Evolutionary conservation across 1,140 invertebrate genomes (phyloP).

Genomic region (Papilio helenus): DNA sequence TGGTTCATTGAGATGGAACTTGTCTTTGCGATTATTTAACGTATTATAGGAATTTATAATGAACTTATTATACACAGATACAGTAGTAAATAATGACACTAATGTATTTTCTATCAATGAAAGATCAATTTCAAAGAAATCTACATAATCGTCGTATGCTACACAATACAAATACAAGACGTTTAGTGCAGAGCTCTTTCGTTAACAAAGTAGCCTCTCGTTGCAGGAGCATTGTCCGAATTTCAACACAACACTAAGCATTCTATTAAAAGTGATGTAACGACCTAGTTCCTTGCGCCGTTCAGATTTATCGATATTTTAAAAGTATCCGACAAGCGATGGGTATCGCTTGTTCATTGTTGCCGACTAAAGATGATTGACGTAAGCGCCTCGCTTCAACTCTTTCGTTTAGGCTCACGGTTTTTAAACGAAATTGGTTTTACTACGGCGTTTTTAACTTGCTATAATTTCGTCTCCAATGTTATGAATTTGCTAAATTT

Average conservation of each 20-base stretch:
- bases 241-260: slow-evolving; percentile 34
- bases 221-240: slow-evolving; percentile 26
- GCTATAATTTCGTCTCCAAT: not conserved
- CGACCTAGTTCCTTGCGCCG: slow-evolving; percentile 17
- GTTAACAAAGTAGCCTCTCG: slow-evolving; percentile 6
- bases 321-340: slow-evolving; percentile 38
- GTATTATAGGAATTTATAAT: slow-evolving; percentile 27
- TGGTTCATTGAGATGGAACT: slow-evolving; percentile 39
- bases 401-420: not conserved
- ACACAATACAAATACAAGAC: not conserved
- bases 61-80: not conserved
- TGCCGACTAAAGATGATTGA: slow-evolving; percentile 35
- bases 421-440: not conserved
- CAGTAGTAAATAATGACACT: not conserved
- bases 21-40: slow-evolving; percentile 15
- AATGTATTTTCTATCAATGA: not conserved
- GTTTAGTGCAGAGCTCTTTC: not conserved
- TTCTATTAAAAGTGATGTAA: slow-evolving; percentile 38
- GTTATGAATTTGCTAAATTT: not conserved
- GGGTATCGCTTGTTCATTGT: slow-evolving; percentile 32
- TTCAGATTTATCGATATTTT: slow-evolving; percentile 35
- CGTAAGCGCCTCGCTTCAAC: slow-evolving; percentile 27
- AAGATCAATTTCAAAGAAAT: not conserved
- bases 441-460: not conserved
- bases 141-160: too few relatives aligned